Evolutionary conservation across 2,888 invertebrate genomes (phyloP), one percentile per base, ranked within the genome.

Genomic region (Callimorpha dominula): DNA sequence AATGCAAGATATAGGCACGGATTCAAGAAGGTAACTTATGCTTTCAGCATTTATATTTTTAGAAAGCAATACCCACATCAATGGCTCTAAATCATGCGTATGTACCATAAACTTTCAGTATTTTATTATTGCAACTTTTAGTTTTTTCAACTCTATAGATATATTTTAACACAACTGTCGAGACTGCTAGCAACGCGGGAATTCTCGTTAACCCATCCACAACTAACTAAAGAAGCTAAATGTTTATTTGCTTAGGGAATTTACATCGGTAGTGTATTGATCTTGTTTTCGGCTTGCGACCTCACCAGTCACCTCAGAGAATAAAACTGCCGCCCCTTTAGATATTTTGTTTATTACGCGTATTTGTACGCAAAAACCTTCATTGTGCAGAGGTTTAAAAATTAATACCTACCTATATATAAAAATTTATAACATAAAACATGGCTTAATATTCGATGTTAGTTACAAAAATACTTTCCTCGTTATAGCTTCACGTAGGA

Each of bases 1-100:
- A 98, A 98, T 91, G 96, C 97, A 14, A 96, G 98, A 73, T 98
- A 98, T 89, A 96, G 98, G 2, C 95, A 96, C 17, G 97, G 97
- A 0, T 97, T 97, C 83, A 94, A 97, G 81, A 96, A 97, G 89
- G 97, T 97, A 65, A 60, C 31, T 31, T 31, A 6, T 11, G 49
- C 8, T 46, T 46, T 46, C 6, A 46, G 43, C 4, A 9, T 46
- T 46, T 46, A 46, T 46, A 9, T 46, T 46, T 46, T 46, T 3
- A 46, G 9, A 8, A 4, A 46, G 15, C n/a, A 54, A 54, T 17
- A n/a, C 6, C 54, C 3, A n/a, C 17, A 8, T n/a, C 17, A n/a
- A n/a, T 54, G 6, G 7, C 8, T 6, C n/a, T 54, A 54, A 54
- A 2, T 14, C 14, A 52, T 52, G 0, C 12, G 7, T 52, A 52